A percentile compares a stretch with the other conserved stretches of the same genome.
Conservation (phyloP, 2,888 invertebrate species). For the Cryptocephalus primarius region DNA sequence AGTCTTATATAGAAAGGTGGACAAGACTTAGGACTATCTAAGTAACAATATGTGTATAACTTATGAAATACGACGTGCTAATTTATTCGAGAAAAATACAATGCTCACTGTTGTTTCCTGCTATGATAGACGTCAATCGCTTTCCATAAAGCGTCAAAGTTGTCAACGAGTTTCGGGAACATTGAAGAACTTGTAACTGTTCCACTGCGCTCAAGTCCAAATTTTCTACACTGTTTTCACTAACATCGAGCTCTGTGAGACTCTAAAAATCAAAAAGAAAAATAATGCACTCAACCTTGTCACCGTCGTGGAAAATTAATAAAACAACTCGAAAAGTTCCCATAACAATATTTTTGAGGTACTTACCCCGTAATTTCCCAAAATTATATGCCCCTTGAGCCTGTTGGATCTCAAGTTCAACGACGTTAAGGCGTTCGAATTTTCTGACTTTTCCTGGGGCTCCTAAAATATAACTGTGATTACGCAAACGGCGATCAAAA, state of each 20-base stretch:
- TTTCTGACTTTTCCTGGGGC: constrained; percentile 29
- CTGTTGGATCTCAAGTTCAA: constrained; percentile 69
- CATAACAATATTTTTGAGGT: constrained; percentile 1
- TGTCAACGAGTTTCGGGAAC: constrained; percentile 61
- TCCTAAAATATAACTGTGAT: constrained; percentile 20
- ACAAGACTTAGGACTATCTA: too few species aligned
- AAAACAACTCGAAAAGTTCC: constrained; percentile 1
- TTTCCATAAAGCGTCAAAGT: constrained; percentile 71
- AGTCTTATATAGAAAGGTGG: too few species aligned
- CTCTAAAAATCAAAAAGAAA: constrained; percentile 45
- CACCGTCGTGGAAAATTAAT: not conserved
- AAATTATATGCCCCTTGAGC: constrained; percentile 71
- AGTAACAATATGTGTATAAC: too few species aligned
- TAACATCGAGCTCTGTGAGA: constrained; percentile 70
- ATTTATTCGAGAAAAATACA: constrained; percentile 7
- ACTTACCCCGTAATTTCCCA: constrained; percentile 76
- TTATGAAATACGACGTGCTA: too few species aligned
- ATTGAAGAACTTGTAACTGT: constrained; percentile 64
- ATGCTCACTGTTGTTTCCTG: constrained; percentile 68
- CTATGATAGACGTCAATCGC: constrained; percentile 60
- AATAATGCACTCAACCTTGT: too few species aligned
- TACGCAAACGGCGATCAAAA: too few species aligned
- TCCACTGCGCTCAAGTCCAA: constrained; percentile 70
- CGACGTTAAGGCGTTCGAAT: constrained; percentile 48
- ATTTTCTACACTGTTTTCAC: constrained; percentile 73